Evolutionary conservation across 2,113 vertebrate genomes (phyloP).

Genomic region (Colius striatus): DNA sequence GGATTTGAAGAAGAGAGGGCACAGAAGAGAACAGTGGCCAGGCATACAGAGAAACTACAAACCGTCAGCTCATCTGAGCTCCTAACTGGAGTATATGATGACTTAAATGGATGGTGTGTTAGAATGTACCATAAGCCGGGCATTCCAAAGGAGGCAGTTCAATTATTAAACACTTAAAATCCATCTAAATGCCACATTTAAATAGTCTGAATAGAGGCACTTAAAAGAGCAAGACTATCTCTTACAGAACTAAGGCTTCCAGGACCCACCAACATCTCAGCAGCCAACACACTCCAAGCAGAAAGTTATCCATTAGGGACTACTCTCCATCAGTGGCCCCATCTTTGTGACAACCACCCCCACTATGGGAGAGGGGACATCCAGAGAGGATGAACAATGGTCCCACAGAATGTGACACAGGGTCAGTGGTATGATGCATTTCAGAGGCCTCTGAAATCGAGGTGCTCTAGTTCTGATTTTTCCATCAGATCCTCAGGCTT

Average conservation of each 20-base stretch:
- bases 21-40: background rate
- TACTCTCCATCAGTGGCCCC: background rate
- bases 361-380: background rate
- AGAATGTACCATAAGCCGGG: background rate
- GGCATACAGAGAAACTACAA: background rate
- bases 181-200: background rate
- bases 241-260: background rate
- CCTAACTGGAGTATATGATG: background rate
- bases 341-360: background rate
- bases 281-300: background rate
- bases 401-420: background rate
- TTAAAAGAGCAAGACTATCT: background rate
- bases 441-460: background rate
- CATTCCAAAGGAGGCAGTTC: background rate
- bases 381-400: rapidly evolving
- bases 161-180: background rate
- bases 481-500: conserved; percentile 22
- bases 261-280: background rate
- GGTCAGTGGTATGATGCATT: background rate
- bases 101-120: background rate
- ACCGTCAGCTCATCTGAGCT: background rate
- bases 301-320: background rate
- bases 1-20: background rate
- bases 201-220: background rate
- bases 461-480: conserved; percentile 31